Percentiles rank a stretch among this genome's conserved stretches.
Conservation (phyloP, 2,888 invertebrate species). For the Cistogaster globosa region DNA sequence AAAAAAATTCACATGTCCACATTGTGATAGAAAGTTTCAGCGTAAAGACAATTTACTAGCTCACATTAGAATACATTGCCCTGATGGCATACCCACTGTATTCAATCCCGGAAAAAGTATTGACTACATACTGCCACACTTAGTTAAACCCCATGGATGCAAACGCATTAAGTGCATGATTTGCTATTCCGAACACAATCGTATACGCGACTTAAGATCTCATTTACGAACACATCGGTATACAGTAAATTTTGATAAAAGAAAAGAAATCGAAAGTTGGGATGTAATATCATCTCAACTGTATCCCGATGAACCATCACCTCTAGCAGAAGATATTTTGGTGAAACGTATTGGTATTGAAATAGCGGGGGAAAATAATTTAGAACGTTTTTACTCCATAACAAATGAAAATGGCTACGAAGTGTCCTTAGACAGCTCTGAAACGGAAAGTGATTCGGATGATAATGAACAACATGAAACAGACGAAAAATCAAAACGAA, state of each 20-base stretch:
- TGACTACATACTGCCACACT: constrained; percentile 67
- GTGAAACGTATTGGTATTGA: constrained; percentile 75
- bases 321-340: constrained; percentile 71
- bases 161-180: constrained; percentile 82
- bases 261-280: constrained; percentile 71
- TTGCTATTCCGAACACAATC: constrained; percentile 79
- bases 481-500: constrained; percentile 49
- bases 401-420: constrained; percentile 81
- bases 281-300: constrained; percentile 73
- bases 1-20: constrained; percentile 84
- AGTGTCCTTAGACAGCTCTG: constrained; percentile 78
- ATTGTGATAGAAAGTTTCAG: constrained; percentile 85
- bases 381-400: constrained; percentile 81
- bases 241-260: constrained; percentile 72
- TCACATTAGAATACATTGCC: constrained; percentile 85
- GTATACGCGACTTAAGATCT: constrained; percentile 78
- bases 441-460: constrained; percentile 73
- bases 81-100: constrained; percentile 50
- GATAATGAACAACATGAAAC: constrained; percentile 38
- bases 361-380: constrained; percentile 72
- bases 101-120: constrained; percentile 58
- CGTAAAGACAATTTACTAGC: constrained; percentile 86
- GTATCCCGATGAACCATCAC: constrained; percentile 75
- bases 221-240: constrained; percentile 78
- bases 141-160: constrained; percentile 79